Percentiles rank a stretch among this genome's conserved stretches.
Conservation (phyloP, 2,888 invertebrate species). For the Protodeltote pygarga region DNA sequence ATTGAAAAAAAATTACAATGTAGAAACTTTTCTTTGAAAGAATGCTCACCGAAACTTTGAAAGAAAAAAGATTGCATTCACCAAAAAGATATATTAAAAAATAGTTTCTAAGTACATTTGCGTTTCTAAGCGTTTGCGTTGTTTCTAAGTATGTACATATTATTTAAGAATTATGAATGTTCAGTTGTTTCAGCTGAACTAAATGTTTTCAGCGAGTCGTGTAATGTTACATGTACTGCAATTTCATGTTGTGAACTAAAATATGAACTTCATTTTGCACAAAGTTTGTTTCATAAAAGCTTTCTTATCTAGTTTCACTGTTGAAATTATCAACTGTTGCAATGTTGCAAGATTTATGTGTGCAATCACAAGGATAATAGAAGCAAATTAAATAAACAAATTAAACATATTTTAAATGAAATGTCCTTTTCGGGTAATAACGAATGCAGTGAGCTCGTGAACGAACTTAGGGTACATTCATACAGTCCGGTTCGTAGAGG, state of each 20-base stretch:
- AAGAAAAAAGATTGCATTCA: constrained; percentile 11
- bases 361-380: neutral
- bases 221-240: constrained; percentile 2
- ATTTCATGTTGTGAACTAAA: constrained; percentile 15
- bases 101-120: constrained; percentile 31
- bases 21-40: constrained; percentile 18
- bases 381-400: neutral
- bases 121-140: too few species aligned
- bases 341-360: constrained; percentile 9
- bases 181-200: constrained; percentile 9
- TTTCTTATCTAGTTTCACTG: constrained; percentile 21
- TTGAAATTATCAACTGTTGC: constrained; percentile 9
- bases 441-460: too few species aligned
- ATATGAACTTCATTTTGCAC: constrained; percentile 22
- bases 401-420: neutral
- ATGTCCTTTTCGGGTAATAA: neutral
- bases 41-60: constrained; percentile 6
- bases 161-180: constrained; percentile 11
- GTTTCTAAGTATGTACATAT: too few species aligned
- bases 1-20: constrained; percentile 15
- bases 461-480: too few species aligned
- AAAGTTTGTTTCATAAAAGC: constrained; percentile 21
- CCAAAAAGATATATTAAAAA: constrained; percentile 12
- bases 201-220: constrained; percentile 4
- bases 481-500: too few species aligned